Evolutionary conservation across 2,113 vertebrate genomes (phyloP), one percentile per base, ranked within the genome.

Genomic region (Heterocephalus glaber): DNA sequence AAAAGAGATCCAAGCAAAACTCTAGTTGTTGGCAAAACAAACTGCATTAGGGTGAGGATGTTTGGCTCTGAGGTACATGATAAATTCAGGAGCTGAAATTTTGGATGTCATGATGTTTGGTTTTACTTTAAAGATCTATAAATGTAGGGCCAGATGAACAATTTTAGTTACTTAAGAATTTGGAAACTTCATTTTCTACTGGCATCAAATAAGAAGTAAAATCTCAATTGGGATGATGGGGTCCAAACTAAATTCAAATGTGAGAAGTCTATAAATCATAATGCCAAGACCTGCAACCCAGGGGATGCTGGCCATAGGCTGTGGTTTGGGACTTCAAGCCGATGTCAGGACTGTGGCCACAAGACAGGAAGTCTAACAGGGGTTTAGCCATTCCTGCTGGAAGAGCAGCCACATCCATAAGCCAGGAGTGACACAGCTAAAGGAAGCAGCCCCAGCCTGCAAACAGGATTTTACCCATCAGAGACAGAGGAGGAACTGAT

Each of bases 1-100:
- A 94, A 96, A 95, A 77, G 49, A n/a, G 47, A 92, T 95, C 94
- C 96, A 97, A 97, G 88, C 17, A 95, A 93, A 97, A 90, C 81
- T 30, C 72, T 70, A 70, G 52, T 90, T 96, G 80, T 6, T 96
- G 82, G 88, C 54, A 28, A 94, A 96, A 72, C 17, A n/a, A 74
- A 60, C 28, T 79, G 85, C 41, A 1, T 86, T 68, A 88, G 65
- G 74, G 60, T 58, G 30, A 65, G 41, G 47, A 68, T 56, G 61
- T 79, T 96, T 97, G 95, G 87, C 66, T 88, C 91, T 83, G 65
- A 68, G 82, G 52, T 79, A 35, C 85, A 84, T 74, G 82, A 83
- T 88, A 91, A 95, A 95, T 88, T 94, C 94, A 92, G 94, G 65
- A 97, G 86, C 77, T 80, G 86, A 82, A 33, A 68, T 90, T 90